phyloP scores from a whole-genome alignment of 2,797 vertebrate species.

The Acridotheres tristis region DNA sequence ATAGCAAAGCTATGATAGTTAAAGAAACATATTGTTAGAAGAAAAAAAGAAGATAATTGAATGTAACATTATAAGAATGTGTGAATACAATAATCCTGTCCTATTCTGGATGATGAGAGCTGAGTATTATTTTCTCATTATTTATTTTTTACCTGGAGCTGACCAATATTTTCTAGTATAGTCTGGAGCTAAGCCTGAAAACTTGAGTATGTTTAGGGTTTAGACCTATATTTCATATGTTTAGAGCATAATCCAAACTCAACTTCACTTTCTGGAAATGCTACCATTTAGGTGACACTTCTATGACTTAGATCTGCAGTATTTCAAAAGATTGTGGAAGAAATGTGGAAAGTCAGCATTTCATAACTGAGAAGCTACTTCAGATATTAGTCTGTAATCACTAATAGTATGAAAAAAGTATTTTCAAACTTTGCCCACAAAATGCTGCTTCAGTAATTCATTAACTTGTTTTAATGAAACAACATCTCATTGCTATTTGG shows the following conservation, averaged over 20 bases:
- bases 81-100: neutral
- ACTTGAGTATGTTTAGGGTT: neutral
- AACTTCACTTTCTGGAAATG: neutral
- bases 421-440: neutral
- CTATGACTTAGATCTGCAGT: neutral
- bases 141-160: too few species aligned
- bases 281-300: neutral
- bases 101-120: neutral
- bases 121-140: neutral
- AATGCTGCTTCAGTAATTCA: slow-evolving; percentile 53
- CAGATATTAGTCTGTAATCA: neutral
- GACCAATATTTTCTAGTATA: neutral
- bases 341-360: neutral
- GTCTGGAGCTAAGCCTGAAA: neutral
- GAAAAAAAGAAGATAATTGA: neutral
- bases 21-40: neutral
- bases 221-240: neutral
- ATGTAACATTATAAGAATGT: neutral
- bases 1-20: neutral
- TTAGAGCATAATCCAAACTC: neutral
- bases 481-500: slow-evolving; percentile 17
- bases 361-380: neutral
- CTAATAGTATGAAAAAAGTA: neutral
- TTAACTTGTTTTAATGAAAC: slow-evolving; percentile 48
- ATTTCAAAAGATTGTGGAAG: neutral